Conservation (phyloP, 2,113 vertebrate species). For the Syngnathus typhle region DNA sequence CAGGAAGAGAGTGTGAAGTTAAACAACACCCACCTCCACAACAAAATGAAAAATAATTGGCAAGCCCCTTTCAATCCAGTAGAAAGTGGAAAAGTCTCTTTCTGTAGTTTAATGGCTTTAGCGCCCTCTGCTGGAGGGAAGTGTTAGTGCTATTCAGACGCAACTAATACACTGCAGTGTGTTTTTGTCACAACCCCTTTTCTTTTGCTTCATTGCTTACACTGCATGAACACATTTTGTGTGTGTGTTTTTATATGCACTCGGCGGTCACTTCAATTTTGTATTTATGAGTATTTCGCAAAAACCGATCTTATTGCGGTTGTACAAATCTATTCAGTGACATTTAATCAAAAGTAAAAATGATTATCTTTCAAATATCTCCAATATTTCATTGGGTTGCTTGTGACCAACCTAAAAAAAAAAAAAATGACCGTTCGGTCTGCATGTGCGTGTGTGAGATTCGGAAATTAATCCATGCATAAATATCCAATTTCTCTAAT, state of each 20-base stretch:
- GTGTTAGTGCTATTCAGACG: constrained; percentile 27
- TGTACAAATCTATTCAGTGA: neutral
- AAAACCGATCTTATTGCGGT: neutral
- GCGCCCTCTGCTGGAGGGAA: constrained; percentile 45
- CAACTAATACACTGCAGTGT: constrained; percentile 21
- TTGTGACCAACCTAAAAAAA: neutral
- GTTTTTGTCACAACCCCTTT: constrained; percentile 37
- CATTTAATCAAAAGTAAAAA: neutral
- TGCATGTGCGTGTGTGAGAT: constrained; percentile 13
- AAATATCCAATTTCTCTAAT: constrained; percentile 77
- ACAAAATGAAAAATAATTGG: neutral
- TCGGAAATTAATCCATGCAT: constrained; percentile 27
- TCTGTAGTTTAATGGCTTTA: neutral
- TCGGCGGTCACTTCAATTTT: constrained; percentile 1
- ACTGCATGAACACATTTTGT: constrained; percentile 49
- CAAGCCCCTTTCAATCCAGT: no score
- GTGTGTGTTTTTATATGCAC: constrained; percentile 20
- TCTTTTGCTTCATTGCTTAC: constrained; percentile 41
- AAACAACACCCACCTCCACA: neutral
- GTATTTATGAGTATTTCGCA: no score
- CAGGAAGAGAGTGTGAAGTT: neutral
- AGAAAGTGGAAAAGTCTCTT: neutral
- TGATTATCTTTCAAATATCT: neutral
- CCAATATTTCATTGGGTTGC: neutral
- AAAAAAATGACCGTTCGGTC: neutral